phyloP scores from a whole-genome alignment of 1,140 invertebrate species.

The Aricia agestis region DNA sequence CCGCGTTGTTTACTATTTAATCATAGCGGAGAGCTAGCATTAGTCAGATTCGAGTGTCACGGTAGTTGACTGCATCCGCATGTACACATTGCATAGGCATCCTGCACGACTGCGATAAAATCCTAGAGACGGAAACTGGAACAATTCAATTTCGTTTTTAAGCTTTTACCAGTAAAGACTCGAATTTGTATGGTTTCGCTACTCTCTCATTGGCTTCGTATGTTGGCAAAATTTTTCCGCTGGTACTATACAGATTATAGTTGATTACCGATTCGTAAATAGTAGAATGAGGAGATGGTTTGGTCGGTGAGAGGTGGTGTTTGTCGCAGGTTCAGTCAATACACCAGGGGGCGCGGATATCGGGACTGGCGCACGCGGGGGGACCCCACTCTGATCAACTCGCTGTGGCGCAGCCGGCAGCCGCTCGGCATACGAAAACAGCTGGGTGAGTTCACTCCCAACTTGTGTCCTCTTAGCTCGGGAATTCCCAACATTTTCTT shows the following conservation, averaged over 20 bases:
- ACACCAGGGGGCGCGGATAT: constrained; percentile 78
- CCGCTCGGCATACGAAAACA: constrained; percentile 81
- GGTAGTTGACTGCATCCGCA: constrained; percentile 67
- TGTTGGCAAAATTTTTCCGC: constrained; percentile 22
- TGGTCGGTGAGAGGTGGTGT: constrained; percentile 16
- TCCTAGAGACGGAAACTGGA: constrained; percentile 60
- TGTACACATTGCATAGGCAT: constrained; percentile 56
- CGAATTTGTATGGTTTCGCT: constrained; percentile 60
- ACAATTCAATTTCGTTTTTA: constrained; percentile 75
- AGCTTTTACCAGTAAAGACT: constrained; percentile 57
- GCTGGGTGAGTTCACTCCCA: constrained; percentile 68
- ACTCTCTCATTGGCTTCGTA: constrained; percentile 41
- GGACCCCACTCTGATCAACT: constrained; percentile 82
- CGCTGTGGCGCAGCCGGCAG: constrained; percentile 82
- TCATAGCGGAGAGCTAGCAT: constrained; percentile 29
- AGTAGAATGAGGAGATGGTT: not conserved
- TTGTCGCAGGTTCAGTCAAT: constrained; percentile 76
- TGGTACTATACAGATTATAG: constrained; percentile 41
- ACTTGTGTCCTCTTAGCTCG: not conserved
- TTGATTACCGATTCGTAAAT: constrained; percentile 28
- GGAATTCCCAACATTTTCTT: no score
- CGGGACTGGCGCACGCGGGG: constrained; percentile 80
- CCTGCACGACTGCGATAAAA: constrained; percentile 61
- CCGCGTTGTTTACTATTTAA: constrained; percentile 29
- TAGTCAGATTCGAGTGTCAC: constrained; percentile 42